Evolutionary conservation across 2,113 vertebrate species (phyloP).

Genomic region (Oceanites oceanicus): DNA sequence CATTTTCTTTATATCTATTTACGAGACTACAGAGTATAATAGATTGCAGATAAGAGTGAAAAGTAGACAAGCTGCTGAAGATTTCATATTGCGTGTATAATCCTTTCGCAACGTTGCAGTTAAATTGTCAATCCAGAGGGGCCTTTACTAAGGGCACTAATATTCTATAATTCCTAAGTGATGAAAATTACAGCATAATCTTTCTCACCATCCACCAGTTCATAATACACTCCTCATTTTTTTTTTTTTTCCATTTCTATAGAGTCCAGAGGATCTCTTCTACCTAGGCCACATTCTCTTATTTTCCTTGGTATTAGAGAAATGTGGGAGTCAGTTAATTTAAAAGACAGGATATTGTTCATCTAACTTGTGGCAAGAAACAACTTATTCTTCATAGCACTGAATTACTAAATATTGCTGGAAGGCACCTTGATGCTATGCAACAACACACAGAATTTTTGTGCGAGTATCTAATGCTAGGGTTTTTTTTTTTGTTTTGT

Average conservation of each 20-base stretch:
- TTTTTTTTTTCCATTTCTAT: too few species aligned
- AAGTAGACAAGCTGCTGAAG: slow-evolving; percentile 45
- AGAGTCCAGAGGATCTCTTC: background rate
- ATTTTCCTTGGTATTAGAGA: background rate
- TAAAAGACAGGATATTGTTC: background rate
- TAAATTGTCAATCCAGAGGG: background rate
- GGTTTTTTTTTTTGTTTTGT: background rate
- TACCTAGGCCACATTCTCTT: background rate
- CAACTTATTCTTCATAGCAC: background rate
- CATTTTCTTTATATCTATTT: slow-evolving; percentile 42
- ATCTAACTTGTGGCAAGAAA: background rate
- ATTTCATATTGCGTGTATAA: slow-evolving; percentile 38
- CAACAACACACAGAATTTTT: background rate
- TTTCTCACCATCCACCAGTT: background rate
- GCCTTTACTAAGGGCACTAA: background rate
- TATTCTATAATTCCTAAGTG: background rate
- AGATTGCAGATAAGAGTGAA: slow-evolving; percentile 15
- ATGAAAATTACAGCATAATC: slow-evolving; percentile 19
- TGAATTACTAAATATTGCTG: background rate
- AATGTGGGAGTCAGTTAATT: background rate
- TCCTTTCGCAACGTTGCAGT: slow-evolving; percentile 1
- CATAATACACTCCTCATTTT: background rate
- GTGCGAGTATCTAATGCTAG: background rate
- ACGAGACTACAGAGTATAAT: slow-evolving; percentile 26
- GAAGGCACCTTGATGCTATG: background rate